Evolutionary conservation across 1,140 invertebrate genomes (phyloP).

Genomic region (Brachionus sp.): DNA sequence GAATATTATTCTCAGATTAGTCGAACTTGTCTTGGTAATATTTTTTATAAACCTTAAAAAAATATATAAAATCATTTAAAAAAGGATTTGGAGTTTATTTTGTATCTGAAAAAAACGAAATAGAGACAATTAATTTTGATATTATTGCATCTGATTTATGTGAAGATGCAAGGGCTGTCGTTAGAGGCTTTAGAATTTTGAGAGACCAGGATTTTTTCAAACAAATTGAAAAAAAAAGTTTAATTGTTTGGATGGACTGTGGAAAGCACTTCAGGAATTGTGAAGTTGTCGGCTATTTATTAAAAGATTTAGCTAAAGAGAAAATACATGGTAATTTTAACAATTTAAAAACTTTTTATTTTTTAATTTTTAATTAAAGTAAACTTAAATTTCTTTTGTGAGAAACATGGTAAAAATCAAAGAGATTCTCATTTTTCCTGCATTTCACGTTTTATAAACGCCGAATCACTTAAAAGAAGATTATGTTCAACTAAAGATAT

Average conservation of each 20-base stretch:
- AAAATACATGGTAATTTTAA: constrained; percentile 11
- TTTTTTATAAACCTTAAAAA: not conserved
- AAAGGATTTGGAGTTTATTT: constrained; percentile 17
- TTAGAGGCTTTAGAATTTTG: constrained; percentile 19
- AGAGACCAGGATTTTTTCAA: not conserved
- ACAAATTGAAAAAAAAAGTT: not conserved
- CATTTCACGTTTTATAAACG: not conserved
- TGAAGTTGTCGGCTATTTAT: constrained; percentile 5
- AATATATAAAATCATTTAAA: not conserved
- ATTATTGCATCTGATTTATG: constrained; percentile 11
- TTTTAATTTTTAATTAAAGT: constrained; percentile 1
- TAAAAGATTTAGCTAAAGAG: constrained; percentile 3
- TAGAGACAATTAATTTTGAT: constrained; percentile 6
- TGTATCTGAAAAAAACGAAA: not conserved
- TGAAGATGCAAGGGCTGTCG: constrained; percentile 21
- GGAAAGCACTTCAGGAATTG: constrained; percentile 27
- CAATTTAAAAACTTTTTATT: not conserved
- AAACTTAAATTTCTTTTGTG: constrained; percentile 13
- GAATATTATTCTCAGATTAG: constrained; percentile 20
- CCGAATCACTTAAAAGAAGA: not conserved
- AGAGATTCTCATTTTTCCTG: constrained; percentile 29
- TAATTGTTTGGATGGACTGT: constrained; percentile 33
- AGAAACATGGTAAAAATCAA: constrained; percentile 33
- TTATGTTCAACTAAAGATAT: not conserved
- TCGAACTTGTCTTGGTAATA: constrained; percentile 1